Base-by-base conservation (phyloP, 2,888 invertebrate genomes). In the Brenthis ino region DNA sequence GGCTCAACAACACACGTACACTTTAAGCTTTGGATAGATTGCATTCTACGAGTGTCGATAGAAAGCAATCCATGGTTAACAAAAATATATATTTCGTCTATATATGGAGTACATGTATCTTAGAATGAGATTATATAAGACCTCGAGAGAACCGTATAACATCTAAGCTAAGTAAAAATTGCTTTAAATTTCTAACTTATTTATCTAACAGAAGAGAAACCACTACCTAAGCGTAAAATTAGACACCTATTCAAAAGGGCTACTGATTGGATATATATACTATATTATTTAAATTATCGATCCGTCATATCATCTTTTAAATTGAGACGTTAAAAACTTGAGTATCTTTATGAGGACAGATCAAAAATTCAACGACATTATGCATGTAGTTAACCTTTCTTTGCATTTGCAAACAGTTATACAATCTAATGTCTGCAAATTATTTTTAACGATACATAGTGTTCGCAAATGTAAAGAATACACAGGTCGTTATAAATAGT, bases 1-100 rank as follows among this genome's bases (percentile, higher is more conserved):
- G 85, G 84, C 79, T 80, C 79, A 89, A 89, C 89, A 88, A 87
- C 86, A 84, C 85, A 85, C 81, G 80, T 84, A 85, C 83, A 85
- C 77, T 79, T 83, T 80, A 88, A 88, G 87, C 88, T 76, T 83
- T 77, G 70, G 70, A 77, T 77, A 76, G 76, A 79, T 71, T 75
- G 75, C 75, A 77, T 75, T 77, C 76, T 77, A 78, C 77, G 74
- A 69, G 64, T 71, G 6, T 70, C 77, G 71, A 75, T 79, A 79
- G 76, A 79, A 81, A 82, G 82, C 79, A 85, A 76, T 82, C 79
- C 79, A 83, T 78, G 80, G 79, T 86, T 88, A 88, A 89, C 85
- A 91, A 89, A 89, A 89, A 89, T 89, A 89, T 87, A 89, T 80
- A 67, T 69, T 68, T 73, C 43, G 48, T 71, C 66, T 16, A 50